These are phyloP conservation scores for Danaus plexippus DNA, from an alignment of 1,140 invertebrate species.

Conservation along the genomic window DNA sequence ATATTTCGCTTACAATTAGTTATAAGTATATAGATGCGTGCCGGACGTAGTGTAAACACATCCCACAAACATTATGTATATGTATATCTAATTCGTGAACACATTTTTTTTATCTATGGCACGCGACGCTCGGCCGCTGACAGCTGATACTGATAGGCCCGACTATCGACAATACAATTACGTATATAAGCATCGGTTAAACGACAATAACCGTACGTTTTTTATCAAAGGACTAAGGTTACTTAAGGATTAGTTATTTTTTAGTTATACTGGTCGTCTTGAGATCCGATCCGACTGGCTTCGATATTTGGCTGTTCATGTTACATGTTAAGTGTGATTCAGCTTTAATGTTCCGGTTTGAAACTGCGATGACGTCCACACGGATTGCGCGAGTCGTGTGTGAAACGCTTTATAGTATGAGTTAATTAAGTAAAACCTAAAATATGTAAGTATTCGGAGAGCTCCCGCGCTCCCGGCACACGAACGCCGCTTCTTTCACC, in stretches of 20 bases:
- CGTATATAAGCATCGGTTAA: conserved; percentile 20
- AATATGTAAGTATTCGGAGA: too few relatives aligned
- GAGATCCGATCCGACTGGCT: conserved; percentile 58
- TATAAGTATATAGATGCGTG: too few relatives aligned
- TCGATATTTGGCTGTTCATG: conserved; percentile 34
- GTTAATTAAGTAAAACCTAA: too few relatives aligned
- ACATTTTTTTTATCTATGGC: conserved; percentile 67
- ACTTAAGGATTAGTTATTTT: conserved; percentile 36
- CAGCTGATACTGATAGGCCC: neutral
- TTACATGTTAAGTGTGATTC: conserved; percentile 7
- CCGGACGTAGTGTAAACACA: conserved; percentile 39
- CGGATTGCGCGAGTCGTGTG: too few relatives aligned
- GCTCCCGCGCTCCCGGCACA: too few relatives aligned
- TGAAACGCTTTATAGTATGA: too few relatives aligned
- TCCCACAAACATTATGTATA: conserved; percentile 42
- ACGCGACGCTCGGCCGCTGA: conserved; percentile 21
- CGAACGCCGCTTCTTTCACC: too few relatives aligned
- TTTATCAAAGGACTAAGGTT: conserved; percentile 8
- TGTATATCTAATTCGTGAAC: conserved; percentile 57
- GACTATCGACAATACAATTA: conserved; percentile 11
- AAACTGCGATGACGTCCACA: too few relatives aligned
- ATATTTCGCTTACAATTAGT: too few relatives aligned
- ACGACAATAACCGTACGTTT: neutral
- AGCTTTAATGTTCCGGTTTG: too few relatives aligned
- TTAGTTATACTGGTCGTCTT: conserved; percentile 62